Evolutionary conservation across 2,797 vertebrate species (phyloP).

Genomic region (Eutrigla gurnardus): DNA sequence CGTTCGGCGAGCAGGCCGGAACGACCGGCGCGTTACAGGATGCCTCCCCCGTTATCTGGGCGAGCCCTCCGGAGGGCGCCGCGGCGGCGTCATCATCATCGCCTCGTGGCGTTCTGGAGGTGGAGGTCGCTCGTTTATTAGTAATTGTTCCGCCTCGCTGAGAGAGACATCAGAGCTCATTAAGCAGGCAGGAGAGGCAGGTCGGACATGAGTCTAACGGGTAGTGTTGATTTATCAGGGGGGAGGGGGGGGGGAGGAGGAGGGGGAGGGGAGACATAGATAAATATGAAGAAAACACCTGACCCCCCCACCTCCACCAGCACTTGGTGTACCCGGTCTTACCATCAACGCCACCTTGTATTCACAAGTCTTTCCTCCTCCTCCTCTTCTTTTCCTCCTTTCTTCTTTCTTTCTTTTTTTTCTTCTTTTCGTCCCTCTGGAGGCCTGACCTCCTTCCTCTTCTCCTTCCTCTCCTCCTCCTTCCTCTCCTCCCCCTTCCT

Average conservation of each 20-base stretch:
- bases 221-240: constrained; percentile 37
- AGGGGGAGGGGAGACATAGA: background rate
- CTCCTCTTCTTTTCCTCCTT: constrained; percentile 1
- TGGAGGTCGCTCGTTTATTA: constrained; percentile 26
- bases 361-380: constrained; percentile 4
- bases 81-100: background rate
- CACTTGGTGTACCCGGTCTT: no score
- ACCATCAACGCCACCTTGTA: no score
- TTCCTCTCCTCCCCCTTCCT: background rate
- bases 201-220: constrained; percentile 63
- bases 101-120: constrained; percentile 4
- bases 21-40: constrained; percentile 12
- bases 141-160: constrained; percentile 34
- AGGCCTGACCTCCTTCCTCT: no score
- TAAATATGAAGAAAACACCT: background rate
- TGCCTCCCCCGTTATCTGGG: background rate
- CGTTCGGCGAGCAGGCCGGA: background rate
- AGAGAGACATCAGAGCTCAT: constrained; percentile 65
- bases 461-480: constrained; percentile 32
- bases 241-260: background rate
- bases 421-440: constrained; percentile 43
- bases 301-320: constrained; percentile 12
- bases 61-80: background rate
- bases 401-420: constrained; percentile 38
- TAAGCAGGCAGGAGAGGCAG: constrained; percentile 70